Evolutionary conservation across 2,888 invertebrate genomes (phyloP).

Genomic region (Atherix ibis): DNA sequence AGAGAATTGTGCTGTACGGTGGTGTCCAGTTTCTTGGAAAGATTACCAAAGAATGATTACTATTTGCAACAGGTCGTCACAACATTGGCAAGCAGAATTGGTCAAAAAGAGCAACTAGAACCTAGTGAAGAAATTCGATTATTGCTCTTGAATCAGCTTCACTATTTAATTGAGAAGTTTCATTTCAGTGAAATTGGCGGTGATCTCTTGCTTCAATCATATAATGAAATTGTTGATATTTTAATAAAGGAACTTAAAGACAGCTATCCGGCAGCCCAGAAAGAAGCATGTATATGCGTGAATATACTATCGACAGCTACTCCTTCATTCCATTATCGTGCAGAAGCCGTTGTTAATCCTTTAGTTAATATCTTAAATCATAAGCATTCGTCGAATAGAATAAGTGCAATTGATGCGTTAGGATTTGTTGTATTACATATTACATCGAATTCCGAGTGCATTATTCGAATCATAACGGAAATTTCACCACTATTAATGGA

Average conservation of each 20-base stretch:
- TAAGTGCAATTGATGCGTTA: constrained; percentile 56
- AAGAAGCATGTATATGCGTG: constrained; percentile 58
- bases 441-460: constrained; percentile 48
- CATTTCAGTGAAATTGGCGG: constrained; percentile 36
- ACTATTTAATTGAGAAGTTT: constrained; percentile 47
- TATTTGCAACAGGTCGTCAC: constrained; percentile 62
- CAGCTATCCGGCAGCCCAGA: constrained; percentile 65
- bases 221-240: constrained; percentile 51
- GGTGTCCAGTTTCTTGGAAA: constrained; percentile 21
- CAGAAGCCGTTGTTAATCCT: constrained; percentile 57
- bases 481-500: constrained; percentile 81
- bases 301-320: constrained; percentile 47
- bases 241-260: constrained; percentile 57
- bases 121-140: constrained; percentile 69
- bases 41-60: constrained; percentile 49
- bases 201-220: constrained; percentile 17
- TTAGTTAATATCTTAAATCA: constrained; percentile 57
- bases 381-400: constrained; percentile 67
- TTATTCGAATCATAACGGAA: constrained; percentile 59
- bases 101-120: constrained; percentile 52
- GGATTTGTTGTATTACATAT: constrained; percentile 41
- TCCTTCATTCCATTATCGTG: constrained; percentile 56
- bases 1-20: constrained; percentile 20
- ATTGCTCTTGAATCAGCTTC: constrained; percentile 47
- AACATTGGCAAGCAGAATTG: constrained; percentile 59